These are phyloP conservation scores for Portevinia maculata DNA, from an alignment of 2,888 invertebrate genomes.

Conservation along the genomic window DNA sequence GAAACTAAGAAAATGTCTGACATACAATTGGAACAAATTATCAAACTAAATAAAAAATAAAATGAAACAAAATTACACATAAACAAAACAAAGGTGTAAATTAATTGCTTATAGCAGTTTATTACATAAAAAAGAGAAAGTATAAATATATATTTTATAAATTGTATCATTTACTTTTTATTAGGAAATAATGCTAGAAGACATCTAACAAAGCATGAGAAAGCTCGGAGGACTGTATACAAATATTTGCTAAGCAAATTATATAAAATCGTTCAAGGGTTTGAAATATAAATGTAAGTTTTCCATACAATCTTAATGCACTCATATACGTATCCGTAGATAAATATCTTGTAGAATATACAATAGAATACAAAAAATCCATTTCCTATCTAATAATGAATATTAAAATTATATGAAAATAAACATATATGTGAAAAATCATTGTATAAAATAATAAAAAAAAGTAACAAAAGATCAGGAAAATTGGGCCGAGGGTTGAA, in stretches of 20 bases:
- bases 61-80: conserved; percentile 8
- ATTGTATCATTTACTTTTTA: conserved; percentile 60
- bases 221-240: conserved; percentile 60
- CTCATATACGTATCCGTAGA: conserved; percentile 2
- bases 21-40: conserved; percentile 10
- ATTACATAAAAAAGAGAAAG: conserved; percentile 75
- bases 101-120: conserved; percentile 75
- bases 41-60: conserved; percentile 20
- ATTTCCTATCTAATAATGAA: conserved; percentile 42
- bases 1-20: conserved; percentile 4
- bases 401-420: conserved; percentile 10
- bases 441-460: conserved; percentile 41
- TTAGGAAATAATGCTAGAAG: conserved; percentile 64
- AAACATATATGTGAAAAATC: conserved; percentile 45
- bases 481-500: conserved; percentile 81
- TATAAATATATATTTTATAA: conserved; percentile 47
- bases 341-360: not conserved
- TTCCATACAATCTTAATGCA: conserved; percentile 15
- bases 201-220: conserved; percentile 43
- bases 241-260: conserved; percentile 8
- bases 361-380: conserved; percentile 12
- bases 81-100: conserved; percentile 42
- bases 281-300: not conserved
- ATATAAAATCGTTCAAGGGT: not conserved
- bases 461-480: conserved; percentile 78